Evolutionary conservation across 2,113 vertebrate genomes (phyloP), one percentile per base, ranked within the genome.

Genomic region (Cnemophilus loriae): DNA sequence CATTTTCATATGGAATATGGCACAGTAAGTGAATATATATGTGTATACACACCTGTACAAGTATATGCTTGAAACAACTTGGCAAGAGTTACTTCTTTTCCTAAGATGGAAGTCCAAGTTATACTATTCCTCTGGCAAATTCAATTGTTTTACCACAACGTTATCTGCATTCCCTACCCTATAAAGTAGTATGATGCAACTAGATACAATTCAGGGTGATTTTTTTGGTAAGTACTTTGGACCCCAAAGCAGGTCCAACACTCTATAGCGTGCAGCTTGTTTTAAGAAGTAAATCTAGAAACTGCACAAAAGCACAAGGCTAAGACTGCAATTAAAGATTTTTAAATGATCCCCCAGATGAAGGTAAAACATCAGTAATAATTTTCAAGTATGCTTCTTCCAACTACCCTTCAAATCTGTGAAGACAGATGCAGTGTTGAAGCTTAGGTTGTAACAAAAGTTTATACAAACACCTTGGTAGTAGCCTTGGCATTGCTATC

Each of bases 401-500:
- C 47, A 93, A 65, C 23, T 39, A 50, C 42, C 42, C 57, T 94
- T 91, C 84, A 76, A 79, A 90, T 84, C 23, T 71, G 33, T 81
- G 41, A 96, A 90, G 39, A 86, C 4, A 76, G 46, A 87, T 35
- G 28, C 22, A 87, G 61, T 9, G 49, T 13, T 87, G 85, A 86
- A 93, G 55, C 11, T 64, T n/a, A 79, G 61, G 26, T 44, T 78
- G 46, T 47, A 82, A 64, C 4, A 14, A 28, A 60, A 87, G 35
- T 52, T 96, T 76, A 84, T 41, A 59, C n/a, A 87, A 95, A 90
- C 17, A 47, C 44, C 67, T 70, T 93, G 64, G 33, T 53, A 80
- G 50, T 65, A 86, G 42, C 74, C 46, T 84, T 80, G 89, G 32
- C 57, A 87, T 18, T 68, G 50, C 17, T 70, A 33, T 42, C 67